phyloP scores from a whole-genome alignment of 2,888 invertebrate genomes.

The Rosalia funebris region DNA sequence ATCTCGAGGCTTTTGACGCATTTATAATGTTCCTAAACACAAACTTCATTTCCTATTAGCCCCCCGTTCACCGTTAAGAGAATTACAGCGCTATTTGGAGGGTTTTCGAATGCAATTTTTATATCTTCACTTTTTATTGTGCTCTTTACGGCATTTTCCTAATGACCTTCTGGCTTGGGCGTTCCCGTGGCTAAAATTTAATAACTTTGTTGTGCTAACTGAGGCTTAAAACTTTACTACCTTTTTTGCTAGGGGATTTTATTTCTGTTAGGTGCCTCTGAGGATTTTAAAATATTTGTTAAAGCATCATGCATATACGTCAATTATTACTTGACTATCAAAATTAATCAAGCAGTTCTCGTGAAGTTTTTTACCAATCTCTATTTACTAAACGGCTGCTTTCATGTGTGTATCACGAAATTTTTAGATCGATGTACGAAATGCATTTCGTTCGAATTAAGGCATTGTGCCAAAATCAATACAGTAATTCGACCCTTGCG shows the following conservation, averaged over 20 bases:
- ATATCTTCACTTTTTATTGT: slow-evolving; percentile 11
- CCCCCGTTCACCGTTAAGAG: slow-evolving; percentile 7
- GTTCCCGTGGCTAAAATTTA: slow-evolving; percentile 4
- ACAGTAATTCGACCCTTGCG: too few relatives aligned
- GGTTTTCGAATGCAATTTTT: slow-evolving; percentile 10
- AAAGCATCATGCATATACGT: too few relatives aligned
- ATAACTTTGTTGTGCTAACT: slow-evolving; percentile 9
- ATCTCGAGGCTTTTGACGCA: slow-evolving; percentile 11
- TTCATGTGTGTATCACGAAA: too few relatives aligned
- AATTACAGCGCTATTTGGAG: slow-evolving; percentile 17
- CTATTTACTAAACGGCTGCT: too few relatives aligned
- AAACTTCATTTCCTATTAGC: not conserved
- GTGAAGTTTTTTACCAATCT: too few relatives aligned
- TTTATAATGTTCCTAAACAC: not conserved
- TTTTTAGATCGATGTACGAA: too few relatives aligned
- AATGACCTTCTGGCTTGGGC: slow-evolving; percentile 7
- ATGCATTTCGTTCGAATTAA: too few relatives aligned
- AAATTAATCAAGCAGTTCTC: too few relatives aligned
- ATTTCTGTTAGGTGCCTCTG: not conserved
- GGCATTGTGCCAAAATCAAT: too few relatives aligned
- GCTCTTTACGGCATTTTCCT: slow-evolving; percentile 7
- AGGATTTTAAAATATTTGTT: not conserved
- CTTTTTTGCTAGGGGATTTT: not conserved
- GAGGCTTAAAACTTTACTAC: not conserved
- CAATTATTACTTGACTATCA: too few relatives aligned